Percentiles rank a stretch among this genome's conserved stretches.
These are phyloP conservation scores for Drosophila mayri DNA, from an alignment of 1,140 invertebrate species.

Conservation along the genomic window DNA sequence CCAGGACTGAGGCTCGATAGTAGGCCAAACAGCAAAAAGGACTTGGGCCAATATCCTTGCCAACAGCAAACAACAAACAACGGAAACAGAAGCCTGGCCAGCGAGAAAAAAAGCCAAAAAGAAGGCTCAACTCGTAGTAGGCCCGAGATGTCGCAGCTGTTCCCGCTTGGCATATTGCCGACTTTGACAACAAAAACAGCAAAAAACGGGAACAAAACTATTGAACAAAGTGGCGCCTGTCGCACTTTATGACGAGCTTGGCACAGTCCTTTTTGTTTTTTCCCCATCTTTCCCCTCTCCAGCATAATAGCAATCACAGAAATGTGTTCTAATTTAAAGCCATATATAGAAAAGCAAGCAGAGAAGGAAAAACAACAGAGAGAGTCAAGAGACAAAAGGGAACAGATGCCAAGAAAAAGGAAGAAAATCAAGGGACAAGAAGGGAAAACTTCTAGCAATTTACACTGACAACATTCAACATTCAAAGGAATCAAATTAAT, in stretches of 20 bases:
- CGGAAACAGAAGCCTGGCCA: slow-evolving; percentile 27
- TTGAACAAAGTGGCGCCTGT: slow-evolving; percentile 77
- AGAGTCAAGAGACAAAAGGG: slow-evolving; percentile 28
- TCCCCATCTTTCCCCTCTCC: background rate
- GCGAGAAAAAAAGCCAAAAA: slow-evolving; percentile 13
- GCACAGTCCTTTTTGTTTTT: slow-evolving; percentile 19
- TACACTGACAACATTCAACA: slow-evolving; percentile 1
- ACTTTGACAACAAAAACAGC: slow-evolving; percentile 67
- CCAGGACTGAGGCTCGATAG: slow-evolving; percentile 36
- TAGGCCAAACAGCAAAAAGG: slow-evolving; percentile 70
- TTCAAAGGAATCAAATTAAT: too few species aligned
- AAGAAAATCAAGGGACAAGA: slow-evolving; percentile 1
- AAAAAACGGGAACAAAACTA: slow-evolving; percentile 60
- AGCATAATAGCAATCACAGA: slow-evolving; percentile 70
- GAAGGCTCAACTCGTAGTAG: slow-evolving; percentile 39
- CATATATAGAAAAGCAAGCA: slow-evolving; percentile 50
- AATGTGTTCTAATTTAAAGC: slow-evolving; percentile 82
- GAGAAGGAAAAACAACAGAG: slow-evolving; percentile 32
- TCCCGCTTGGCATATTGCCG: slow-evolving; percentile 71
- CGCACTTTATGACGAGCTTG: slow-evolving; percentile 67
- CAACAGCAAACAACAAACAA: slow-evolving; percentile 50
- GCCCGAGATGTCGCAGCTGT: slow-evolving; percentile 59
- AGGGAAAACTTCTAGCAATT: background rate
- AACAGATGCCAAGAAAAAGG: slow-evolving; percentile 74
- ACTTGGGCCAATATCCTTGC: slow-evolving; percentile 55